Evolutionary conservation across 2,113 vertebrate species (phyloP), one percentile per base, ranked within the genome.

Genomic region (Phaetusa simplex): DNA sequence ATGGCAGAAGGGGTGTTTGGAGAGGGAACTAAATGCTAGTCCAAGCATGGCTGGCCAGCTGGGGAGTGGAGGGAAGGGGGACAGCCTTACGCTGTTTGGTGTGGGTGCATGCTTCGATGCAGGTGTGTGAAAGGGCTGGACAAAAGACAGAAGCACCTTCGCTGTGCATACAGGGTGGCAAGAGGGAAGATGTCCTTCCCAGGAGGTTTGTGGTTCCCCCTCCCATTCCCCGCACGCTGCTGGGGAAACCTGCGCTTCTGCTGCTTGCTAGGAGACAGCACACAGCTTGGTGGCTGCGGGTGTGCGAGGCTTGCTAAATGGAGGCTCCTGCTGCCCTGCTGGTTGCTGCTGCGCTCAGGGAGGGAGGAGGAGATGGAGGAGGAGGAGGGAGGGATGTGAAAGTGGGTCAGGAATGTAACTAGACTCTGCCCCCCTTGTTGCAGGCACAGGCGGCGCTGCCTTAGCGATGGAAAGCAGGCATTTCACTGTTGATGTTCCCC

Each of bases 341-440:
- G 91, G 82, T 69, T 79, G 94, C 93, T 78, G 36, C 93, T 95
- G 65, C 15, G 86, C 89, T 94, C 69, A 12, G 81, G 42, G 56
- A 95, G 82, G 90, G 95, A 91, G 93, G 95, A 90, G 96, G 91
- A 92, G 96, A 90, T 64, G 96, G 86, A 86, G 73, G 92, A 93
- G 97, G 95, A 97, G 97, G 96, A 96, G 97, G 97, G 96, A 97
- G 97, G 94, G 96, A 97, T 97, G 97, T 88, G 98, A 98, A 98
- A 98, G 98, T 98, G 98, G 98, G 98, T 98, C 98, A 98, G 98
- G 98, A 98, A 98, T 98, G 98, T 98, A 98, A 98, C 97, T 96
- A 98, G 98, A 98, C 96, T 97, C 98, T 98, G 97, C 97, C 97
- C 95, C 94, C 95, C 97, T 90, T 94, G 87, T 90, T 90, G 96